phyloP scores from a whole-genome alignment of 2,113 vertebrate genomes.

The human (Homo sapiens) region GRCh38 chr7:28409001-28409500 shows the following conservation, averaged over 20 bases:
- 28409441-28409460: constrained; percentile 76
- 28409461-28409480: constrained; percentile 75
- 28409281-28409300: constrained; percentile 99
- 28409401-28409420: constrained; percentile 92
- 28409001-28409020: not conserved
- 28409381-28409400: constrained; percentile 94
- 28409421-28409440: constrained; percentile 94
- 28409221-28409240: constrained; percentile 63
- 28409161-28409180: constrained; percentile 19
- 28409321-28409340: constrained; percentile 99
- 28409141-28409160: constrained; percentile 12
- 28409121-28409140: constrained; percentile 80
- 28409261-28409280: constrained; percentile 90
- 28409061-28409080: constrained; percentile 82
- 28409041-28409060: constrained; percentile 54
- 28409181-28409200: constrained; percentile 61
- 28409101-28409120: constrained; percentile 76
- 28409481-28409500: constrained; percentile 77
- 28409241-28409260: constrained; percentile 78
- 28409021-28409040: constrained; percentile 53
- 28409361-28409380: constrained; percentile 99
- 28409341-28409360: constrained; percentile 99
- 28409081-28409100: constrained; percentile 71
- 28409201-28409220: constrained; percentile 48
- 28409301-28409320: constrained; percentile 99